phyloP scores from a whole-genome alignment of 2,797 vertebrate species.

The Tympanoctomys barrerae region DNA sequence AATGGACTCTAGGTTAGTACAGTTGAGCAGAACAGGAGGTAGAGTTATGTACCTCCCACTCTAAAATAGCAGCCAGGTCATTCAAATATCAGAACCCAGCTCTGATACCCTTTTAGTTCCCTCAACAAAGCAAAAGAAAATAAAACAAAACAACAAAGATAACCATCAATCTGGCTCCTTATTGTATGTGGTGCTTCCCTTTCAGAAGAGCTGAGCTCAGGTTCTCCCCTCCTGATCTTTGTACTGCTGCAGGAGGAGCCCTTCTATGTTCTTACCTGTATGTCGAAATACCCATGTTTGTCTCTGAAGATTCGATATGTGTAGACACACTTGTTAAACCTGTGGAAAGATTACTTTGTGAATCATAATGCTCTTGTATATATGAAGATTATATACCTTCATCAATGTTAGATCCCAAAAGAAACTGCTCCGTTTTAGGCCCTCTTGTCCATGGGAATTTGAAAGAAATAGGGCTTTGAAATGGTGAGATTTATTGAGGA shows the following conservation, averaged over 20 bases:
- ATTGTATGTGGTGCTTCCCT: too few species aligned
- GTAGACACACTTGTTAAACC: conserved; percentile 72
- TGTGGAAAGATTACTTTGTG: conserved; percentile 54
- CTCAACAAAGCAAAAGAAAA: neutral
- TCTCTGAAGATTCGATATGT: conserved; percentile 80
- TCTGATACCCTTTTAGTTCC: neutral
- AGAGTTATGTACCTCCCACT: neutral
- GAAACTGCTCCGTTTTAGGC: neutral
- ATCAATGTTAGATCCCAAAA: neutral
- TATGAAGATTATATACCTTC: neutral
- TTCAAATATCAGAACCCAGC: neutral
- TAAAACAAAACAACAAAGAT: neutral
- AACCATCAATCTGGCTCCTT: neutral
- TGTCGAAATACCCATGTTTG: conserved; percentile 28
- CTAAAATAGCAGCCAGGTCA: neutral
- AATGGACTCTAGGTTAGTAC: neutral
- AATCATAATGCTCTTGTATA: neutral
- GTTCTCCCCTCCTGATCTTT: neutral
- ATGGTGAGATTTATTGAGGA: neutral
- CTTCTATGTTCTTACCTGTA: conserved; percentile 62
- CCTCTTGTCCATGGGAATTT: neutral
- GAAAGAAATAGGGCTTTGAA: neutral
- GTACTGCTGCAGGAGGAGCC: neutral
- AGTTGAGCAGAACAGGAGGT: neutral
- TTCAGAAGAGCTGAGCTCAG: neutral